Evolutionary conservation across 2,797 vertebrate genomes (phyloP).

Genomic region (Apogon hyalosoma): DNA sequence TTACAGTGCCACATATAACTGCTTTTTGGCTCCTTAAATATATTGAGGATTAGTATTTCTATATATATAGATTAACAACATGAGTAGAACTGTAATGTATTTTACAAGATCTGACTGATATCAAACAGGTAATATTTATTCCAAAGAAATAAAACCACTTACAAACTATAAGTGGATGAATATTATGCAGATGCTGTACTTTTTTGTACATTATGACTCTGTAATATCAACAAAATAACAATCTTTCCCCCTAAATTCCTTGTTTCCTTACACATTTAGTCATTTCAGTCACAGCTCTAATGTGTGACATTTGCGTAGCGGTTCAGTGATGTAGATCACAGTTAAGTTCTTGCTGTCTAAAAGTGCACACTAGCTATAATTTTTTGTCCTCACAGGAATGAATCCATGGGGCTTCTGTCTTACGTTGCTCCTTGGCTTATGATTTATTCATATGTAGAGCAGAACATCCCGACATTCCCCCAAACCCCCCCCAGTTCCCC

Average conservation of each 20-base stretch:
- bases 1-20: neutral
- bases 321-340: constrained; percentile 43
- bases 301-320: constrained; percentile 1
- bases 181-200: too few species aligned
- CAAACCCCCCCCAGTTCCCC: constrained; percentile 24
- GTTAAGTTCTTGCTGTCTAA: constrained; percentile 35
- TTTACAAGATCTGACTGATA: too few species aligned
- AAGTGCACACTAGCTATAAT: constrained; percentile 38
- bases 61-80: neutral
- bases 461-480: constrained; percentile 58
- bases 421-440: constrained; percentile 61
- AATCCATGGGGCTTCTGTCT: constrained; percentile 65
- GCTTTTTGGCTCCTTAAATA: neutral
- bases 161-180: too few species aligned
- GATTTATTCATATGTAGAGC: constrained; percentile 77
- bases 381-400: constrained; percentile 55
- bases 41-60: neutral
- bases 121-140: too few species aligned
- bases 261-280: constrained; percentile 9
- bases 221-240: too few species aligned
- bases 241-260: neutral
- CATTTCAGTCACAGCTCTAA: constrained; percentile 7
- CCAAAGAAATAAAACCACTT: too few species aligned
- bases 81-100: too few species aligned
- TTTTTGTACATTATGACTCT: too few species aligned